These are phyloP conservation scores for Lampropteryx suffumata DNA, from an alignment of 2,888 invertebrate species.

Conservation along the genomic window DNA sequence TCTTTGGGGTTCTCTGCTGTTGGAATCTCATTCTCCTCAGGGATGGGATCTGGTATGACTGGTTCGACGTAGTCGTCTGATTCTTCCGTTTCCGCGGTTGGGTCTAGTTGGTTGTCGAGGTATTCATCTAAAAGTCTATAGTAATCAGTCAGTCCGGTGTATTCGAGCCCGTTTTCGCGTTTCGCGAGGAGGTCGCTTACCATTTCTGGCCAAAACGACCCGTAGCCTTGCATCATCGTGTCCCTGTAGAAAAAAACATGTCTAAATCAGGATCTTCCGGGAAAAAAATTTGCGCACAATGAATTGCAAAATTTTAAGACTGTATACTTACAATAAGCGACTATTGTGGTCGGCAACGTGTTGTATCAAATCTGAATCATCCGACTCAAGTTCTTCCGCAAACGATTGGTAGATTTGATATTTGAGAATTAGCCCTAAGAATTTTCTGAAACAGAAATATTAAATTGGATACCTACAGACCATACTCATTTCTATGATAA, in stretches of 20 bases:
- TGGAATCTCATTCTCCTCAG: slow-evolving; percentile 60
- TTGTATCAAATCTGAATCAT: slow-evolving; percentile 68
- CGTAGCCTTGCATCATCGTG: slow-evolving; percentile 73
- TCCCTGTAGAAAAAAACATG: slow-evolving; percentile 54
- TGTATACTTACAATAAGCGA: slow-evolving; percentile 64
- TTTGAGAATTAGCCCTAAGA: slow-evolving; percentile 80
- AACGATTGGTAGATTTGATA: slow-evolving; percentile 81
- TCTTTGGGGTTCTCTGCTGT: slow-evolving; percentile 32
- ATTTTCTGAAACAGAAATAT: slow-evolving; percentile 70
- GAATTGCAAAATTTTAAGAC: too few species aligned
- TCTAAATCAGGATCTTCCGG: too few species aligned
- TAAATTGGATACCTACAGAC: neutral
- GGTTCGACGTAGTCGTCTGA: slow-evolving; percentile 66
- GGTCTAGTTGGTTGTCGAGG: slow-evolving; percentile 75
- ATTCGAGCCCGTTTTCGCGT: slow-evolving; percentile 74
- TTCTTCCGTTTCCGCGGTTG: slow-evolving; percentile 44
- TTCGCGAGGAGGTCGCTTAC: slow-evolving; percentile 73
- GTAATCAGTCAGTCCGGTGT: slow-evolving; percentile 78
- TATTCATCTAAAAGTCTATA: slow-evolving; percentile 81
- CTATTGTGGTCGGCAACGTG: slow-evolving; percentile 66
- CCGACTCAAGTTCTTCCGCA: slow-evolving; percentile 71
- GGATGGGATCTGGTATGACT: slow-evolving; percentile 42
- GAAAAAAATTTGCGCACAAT: too few species aligned
- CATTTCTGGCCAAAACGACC: slow-evolving; percentile 73
- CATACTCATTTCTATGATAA: neutral